Evolutionary conservation across 2,888 invertebrate species (phyloP).

Genomic region (Polia nebulosa): DNA sequence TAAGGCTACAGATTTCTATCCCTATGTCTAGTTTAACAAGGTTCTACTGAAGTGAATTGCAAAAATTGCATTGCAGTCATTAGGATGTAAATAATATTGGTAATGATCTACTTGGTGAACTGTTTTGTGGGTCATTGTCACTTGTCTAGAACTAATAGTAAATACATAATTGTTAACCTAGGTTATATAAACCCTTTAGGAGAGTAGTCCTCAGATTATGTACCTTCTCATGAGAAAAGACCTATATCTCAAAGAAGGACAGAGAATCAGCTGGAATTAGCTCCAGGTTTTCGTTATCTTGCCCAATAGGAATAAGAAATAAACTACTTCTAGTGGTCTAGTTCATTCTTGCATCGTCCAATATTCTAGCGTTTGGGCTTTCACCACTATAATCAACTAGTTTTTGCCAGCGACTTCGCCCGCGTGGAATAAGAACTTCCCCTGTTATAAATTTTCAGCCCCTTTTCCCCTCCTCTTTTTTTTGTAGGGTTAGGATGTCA

Average conservation of each 20-base stretch:
- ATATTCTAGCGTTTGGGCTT: too few species aligned
- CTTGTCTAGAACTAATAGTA: neutral
- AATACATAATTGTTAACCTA: neutral
- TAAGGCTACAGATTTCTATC: slow-evolving; percentile 12
- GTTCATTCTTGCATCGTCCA: neutral
- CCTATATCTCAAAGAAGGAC: too few species aligned
- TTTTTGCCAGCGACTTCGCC: too few species aligned
- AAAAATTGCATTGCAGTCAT: slow-evolving; percentile 28
- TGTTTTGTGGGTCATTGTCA: slow-evolving; percentile 48
- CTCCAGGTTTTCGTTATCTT: too few species aligned
- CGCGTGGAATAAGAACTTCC: too few species aligned
- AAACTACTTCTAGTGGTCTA: neutral
- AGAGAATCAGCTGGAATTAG: too few species aligned
- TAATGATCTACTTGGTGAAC: slow-evolving; percentile 53
- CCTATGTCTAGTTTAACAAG: neutral
- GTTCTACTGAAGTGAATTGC: neutral
- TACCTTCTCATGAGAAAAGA: too few species aligned
- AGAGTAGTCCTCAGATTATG: too few species aligned
- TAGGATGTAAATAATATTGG: slow-evolving; percentile 51
- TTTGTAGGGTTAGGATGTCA: too few species aligned
- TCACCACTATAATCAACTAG: too few species aligned
- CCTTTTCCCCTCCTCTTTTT: too few species aligned
- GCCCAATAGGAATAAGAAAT: neutral
- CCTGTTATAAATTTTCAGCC: too few species aligned
- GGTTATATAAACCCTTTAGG: neutral